Percentiles rank a stretch among this genome's conserved stretches.
Evolutionary conservation across 2,113 vertebrate species (phyloP).

Genomic region (Phoenicopterus ruber): DNA sequence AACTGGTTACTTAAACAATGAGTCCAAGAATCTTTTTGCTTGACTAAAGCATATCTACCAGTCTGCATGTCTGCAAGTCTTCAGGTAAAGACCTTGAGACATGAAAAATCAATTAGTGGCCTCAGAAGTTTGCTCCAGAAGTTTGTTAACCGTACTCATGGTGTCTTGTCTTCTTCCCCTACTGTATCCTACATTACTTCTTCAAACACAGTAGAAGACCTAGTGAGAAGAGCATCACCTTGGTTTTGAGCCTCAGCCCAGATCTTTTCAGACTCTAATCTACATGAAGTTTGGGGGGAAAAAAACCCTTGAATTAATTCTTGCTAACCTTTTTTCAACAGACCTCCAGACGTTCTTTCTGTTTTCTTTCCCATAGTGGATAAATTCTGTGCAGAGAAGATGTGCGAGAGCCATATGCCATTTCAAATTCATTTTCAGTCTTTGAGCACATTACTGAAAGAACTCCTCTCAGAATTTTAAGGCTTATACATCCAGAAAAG

Average conservation of each 20-base stretch:
- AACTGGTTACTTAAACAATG: neutral
- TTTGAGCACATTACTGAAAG: neutral
- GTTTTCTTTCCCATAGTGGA: neutral
- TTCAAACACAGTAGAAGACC: neutral
- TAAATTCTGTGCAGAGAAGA: slow-evolving; percentile 2
- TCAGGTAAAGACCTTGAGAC: neutral
- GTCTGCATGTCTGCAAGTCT: neutral
- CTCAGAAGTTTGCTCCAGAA: neutral
- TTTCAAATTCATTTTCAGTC: slow-evolving; percentile 10
- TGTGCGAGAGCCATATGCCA: neutral
- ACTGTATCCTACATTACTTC: neutral
- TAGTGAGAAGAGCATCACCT: neutral
- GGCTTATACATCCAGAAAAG: neutral
- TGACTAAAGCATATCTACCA: neutral
- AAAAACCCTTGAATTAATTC: neutral
- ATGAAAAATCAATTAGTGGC: neutral
- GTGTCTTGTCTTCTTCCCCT: neutral
- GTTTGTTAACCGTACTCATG: neutral
- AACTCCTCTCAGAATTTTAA: neutral
- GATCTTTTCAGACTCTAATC: neutral
- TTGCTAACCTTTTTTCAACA: neutral
- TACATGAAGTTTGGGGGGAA: neutral
- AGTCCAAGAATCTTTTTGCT: neutral
- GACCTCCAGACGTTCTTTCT: neutral
- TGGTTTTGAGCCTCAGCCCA: neutral